Base-by-base conservation (phyloP, 2,113 vertebrate species). In the Paratilapia polleni region DNA sequence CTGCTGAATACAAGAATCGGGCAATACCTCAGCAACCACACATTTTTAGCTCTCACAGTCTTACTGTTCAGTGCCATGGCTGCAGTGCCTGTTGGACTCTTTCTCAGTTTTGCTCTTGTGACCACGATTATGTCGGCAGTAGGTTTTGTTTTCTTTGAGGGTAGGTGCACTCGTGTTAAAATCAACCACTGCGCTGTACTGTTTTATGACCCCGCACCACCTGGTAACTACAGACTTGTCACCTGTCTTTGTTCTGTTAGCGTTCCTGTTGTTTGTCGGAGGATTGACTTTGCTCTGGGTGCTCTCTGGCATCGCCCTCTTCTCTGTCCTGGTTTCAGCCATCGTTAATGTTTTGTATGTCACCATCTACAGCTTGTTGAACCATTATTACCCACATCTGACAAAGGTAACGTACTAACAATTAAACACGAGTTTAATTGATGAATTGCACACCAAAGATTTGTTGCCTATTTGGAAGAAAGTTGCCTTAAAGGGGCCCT, bases 81-180 rank as follows among this genome's bases (percentile, higher is more conserved):
- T 0, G 94, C 95, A 0, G 4, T 98, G n/a, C 98, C 98, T 0
- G 47, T 97, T 13, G 96, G 96, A 0, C 84, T 97, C 81, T 98
- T 99, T 94, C 87, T 98, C 77, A 61, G 92, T 34, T 95, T 98
- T 41, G 94, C 97, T 14, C 82, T 96, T 13, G 82, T 96, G 6
- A 97, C 97, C 43, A 81, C 93, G 14, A 6, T 96, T n/a, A 93
- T 96, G 73, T 94, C 96, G 4, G 95, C 95, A 6, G 77, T 97
- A 0, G 95, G 96, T 31, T 95, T 97, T 86, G 86, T 98, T 80
- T 91, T 97, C 82, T 85, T 97, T 85, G 97, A 98, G 95, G 96
- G 98, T 99, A 96, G 22, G 76, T 83, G 52, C 8, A 0, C 28
- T 28, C 19, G 22, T 3, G 28, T 60, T 14, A 22, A 20, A 22